Conservation (phyloP, 2,113 vertebrate genomes). For the Crotalus viridis region DNA sequence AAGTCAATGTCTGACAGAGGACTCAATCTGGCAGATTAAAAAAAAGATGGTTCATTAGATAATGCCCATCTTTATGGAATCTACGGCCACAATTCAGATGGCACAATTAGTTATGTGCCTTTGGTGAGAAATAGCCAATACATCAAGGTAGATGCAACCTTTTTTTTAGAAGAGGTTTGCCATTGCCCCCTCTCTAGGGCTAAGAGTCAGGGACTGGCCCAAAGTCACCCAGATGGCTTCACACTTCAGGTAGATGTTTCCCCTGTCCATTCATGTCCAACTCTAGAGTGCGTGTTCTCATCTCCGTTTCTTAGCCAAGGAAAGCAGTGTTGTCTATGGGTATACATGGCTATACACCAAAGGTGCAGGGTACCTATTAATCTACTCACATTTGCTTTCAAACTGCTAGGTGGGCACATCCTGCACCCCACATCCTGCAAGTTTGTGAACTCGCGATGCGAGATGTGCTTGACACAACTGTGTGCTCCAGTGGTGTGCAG, state of each 20-base stretch:
- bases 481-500: not conserved
- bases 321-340: not conserved
- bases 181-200: not conserved
- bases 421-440: not conserved
- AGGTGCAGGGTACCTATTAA: not conserved
- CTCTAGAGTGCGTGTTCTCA: no score
- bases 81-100: not conserved
- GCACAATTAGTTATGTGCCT: not conserved
- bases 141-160: not conserved
- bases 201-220: no score
- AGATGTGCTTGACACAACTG: not conserved
- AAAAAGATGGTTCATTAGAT: not conserved
- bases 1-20: not conserved
- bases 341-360: not conserved
- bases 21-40: not conserved
- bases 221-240: no score
- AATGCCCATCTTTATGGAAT: not conserved
- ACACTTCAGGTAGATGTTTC: no score
- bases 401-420: not conserved
- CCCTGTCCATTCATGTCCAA: no score
- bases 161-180: not conserved
- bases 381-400: not conserved
- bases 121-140: not conserved
- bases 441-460: not conserved
- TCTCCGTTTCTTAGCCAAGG: not conserved